Evolutionary conservation across 1,140 invertebrate genomes (phyloP), one percentile per base, ranked within the genome.

Genomic region (Drosophila ohnishii): DNA sequence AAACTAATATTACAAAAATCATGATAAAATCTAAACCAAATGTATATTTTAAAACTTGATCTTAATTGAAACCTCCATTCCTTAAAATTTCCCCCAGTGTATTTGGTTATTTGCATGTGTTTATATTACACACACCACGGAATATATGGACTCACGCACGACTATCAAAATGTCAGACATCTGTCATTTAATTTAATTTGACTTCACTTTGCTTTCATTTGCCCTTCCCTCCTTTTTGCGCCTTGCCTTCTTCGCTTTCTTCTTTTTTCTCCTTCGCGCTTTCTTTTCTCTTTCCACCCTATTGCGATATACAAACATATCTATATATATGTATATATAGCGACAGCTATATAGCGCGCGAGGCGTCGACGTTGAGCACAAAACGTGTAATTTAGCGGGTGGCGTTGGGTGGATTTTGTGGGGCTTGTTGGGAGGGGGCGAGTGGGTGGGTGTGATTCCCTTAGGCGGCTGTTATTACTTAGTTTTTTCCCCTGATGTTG

Each of bases 171-270:
- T 89, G 84, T 88, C 84, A 88, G 84, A 89, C 85, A 88, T 88
- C 84, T 88, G 84, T 88, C 84, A 88, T 88, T 88, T 88, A 88
- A 88, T 88, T 88, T 88, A 88, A 88, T 88, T 88, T 88, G 85
- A 88, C 77, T 88, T 88, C 74, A 84, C 84, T 88, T 59, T 88
- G 80, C 84, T 89, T 88, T 88, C 84, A 84, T 87, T 87, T 80
- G 76, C 81, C 69, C 79, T 65, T 30, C 47, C 32, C 40, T 40
- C 35, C 48, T 67, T 34, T 39, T 45, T 40, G 39, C 44, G 47
- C 58, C 67, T 57, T 48, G 47, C 28, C n/a, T 37, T 55, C 39
- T 37, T 60, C 47, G 14, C 11, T 30, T 48, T 55, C 25, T 58
- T 32, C 44, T 35, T 28, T n/a, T 48, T 48, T 73, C 67, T 53